phyloP scores from a whole-genome alignment of 2,888 invertebrate species.

The Mallateleia sp. region DNA sequence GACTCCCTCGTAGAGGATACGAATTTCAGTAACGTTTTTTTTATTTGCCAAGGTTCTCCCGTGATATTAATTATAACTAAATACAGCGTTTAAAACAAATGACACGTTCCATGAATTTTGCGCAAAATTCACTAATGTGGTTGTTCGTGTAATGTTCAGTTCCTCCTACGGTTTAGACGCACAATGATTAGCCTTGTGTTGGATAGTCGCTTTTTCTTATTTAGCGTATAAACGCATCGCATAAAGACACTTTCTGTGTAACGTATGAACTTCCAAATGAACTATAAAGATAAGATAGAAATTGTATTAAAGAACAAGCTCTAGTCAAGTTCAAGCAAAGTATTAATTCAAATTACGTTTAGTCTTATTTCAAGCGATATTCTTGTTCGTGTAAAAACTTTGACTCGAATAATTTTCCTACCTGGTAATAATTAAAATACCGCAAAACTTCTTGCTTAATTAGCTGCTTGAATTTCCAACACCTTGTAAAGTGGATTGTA shows the following conservation, averaged over 20 bases:
- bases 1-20: no score
- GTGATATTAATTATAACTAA: background rate
- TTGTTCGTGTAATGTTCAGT: background rate
- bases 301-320: constrained; percentile 60
- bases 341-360: constrained; percentile 31
- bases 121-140: background rate
- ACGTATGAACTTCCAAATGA: constrained; percentile 54
- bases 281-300: constrained; percentile 71
- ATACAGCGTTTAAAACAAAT: background rate
- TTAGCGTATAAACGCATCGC: constrained; percentile 44
- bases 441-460: constrained; percentile 14
- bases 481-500: constrained; percentile 14
- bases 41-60: no score
- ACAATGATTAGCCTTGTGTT: constrained; percentile 56
- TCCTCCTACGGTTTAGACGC: background rate
- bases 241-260: constrained; percentile 70
- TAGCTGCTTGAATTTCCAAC: constrained; percentile 25
- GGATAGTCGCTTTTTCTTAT: constrained; percentile 48
- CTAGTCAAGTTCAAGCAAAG: constrained; percentile 55
- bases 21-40: no score
- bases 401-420: constrained; percentile 25
- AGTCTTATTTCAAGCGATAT: constrained; percentile 10
- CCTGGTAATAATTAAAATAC: constrained; percentile 34
- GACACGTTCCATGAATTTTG: background rate
- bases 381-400: background rate